These are phyloP conservation scores for Taeniopygia guttata DNA, from an alignment of 2,797 vertebrate genomes.

Conservation along the genomic window DNA sequence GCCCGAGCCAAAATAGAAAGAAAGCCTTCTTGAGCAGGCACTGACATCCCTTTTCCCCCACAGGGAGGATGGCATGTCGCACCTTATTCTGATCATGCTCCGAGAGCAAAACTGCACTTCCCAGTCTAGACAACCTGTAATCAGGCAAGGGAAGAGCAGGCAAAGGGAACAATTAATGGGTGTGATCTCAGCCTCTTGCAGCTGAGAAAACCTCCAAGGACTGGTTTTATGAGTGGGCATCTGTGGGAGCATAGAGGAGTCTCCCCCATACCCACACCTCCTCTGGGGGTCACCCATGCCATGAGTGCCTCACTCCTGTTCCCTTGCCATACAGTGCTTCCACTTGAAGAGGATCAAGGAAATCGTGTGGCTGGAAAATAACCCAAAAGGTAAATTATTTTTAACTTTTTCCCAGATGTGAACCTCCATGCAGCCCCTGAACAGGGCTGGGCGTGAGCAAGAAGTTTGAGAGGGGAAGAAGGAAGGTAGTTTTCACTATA, in stretches of 20 bases:
- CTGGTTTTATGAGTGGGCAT: not conserved
- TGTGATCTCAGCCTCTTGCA: slow-evolving; percentile 13
- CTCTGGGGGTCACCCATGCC: not conserved
- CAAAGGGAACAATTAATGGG: not conserved
- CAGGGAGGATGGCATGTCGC: rapidly evolving
- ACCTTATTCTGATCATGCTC: slow-evolving; percentile 8
- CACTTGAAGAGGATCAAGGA: not conserved
- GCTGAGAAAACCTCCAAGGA: not conserved
- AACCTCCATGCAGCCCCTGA: rapidly evolving
- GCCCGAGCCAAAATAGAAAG: not conserved
- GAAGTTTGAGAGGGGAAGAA: not conserved
- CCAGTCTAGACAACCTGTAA: slow-evolving; percentile 54
- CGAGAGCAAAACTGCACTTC: slow-evolving; percentile 33
- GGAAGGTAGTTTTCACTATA: not conserved
- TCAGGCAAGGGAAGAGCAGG: not conserved
- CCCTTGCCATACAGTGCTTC: not conserved
- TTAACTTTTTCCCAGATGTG: not conserved
- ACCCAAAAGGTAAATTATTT: not conserved
- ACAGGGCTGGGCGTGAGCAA: not conserved
- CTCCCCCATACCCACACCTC: rapidly evolving
- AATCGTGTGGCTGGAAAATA: not conserved
- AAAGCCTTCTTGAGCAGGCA: not conserved
- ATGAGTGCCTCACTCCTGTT: not conserved
- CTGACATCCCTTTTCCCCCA: not conserved
- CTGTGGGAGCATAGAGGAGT: not conserved